Base-by-base conservation (phyloP, 64 coral and sea anemone genomes). In the Porites lutea region DNA sequence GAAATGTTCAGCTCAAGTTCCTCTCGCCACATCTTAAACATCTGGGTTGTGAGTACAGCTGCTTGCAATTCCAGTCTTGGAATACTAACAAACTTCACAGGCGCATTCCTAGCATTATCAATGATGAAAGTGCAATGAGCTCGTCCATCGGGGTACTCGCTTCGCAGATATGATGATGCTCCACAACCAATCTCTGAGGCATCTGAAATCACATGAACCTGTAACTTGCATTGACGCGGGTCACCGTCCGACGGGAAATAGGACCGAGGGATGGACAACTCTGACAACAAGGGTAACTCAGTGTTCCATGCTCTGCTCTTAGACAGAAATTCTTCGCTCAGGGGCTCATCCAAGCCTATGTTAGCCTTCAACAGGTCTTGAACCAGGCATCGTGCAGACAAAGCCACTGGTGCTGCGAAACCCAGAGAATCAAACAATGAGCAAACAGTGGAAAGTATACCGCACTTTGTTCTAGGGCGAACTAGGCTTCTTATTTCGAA, bases 11-110 rank as follows among this genome's bases (percentile, higher is more conserved):
- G 12, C 2, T 78, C 55, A 6, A 74, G 65, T 87, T 87, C 85
- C 20, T 58, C 68, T 59, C 69, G 78, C 11, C 74, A 61, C 22
- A 91, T 72, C 52, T 74, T 54, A 21, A 22, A 1, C 13, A 91
- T 6, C 2, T 61, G 59, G 20, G 64, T 91, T 27, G 64, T 48
- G 11, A 82, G 78, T 49, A 91, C 50, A 15, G 78, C 89, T 65
- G 79, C 79, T 46, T 86, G 90, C 59, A 92, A 48, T 66, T 86
- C 90, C n/a, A 86, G 71, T 21, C 90, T 74, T 57, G 68, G 90
- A 67, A 92, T 92, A 44, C 45, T 92, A 0, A 43, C 15, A 50
- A 74, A 59, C 43, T 91, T 91, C 7, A 51, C 12, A 5, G 89
- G 89, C 59, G 89, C 11, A 59, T 71, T 83, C 61, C 89, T 92